Base-by-base conservation (phyloP, 2,888 invertebrate species). In the Agelastica alni region DNA sequence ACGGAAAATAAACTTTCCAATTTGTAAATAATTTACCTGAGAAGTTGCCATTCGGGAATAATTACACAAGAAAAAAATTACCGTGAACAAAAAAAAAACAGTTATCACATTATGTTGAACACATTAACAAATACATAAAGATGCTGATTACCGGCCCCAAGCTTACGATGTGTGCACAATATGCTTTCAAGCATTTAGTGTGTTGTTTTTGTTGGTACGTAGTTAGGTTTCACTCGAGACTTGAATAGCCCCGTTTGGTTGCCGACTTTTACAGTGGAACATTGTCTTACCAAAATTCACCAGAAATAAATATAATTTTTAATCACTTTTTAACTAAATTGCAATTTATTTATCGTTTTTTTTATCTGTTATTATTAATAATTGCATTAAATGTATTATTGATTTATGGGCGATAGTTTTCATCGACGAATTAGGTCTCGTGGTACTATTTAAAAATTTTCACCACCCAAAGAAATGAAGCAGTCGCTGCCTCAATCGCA, bases 151-250 rank as follows among this genome's bases (percentile, higher is more conserved):
- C 51, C 53, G 51, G 41, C 49, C 49, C 51, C 53, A 58, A 48
- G 58, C 54, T 53, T 51, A 54, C 46, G 49, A 46, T 54, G 60
- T 60, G 60, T 58, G 53, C 52, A 58, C n/a, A n/a, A n/a, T n/a
- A 60, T 56, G 60, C 60, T 47, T 46, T 45, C 52, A 51, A 60
- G 58, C 60, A 60, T 56, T 53, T 56, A 41, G 48, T 52, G 60
- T 60, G 56, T 58, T 46, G 32, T 44, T 37, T 45, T 52, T 34
- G 28, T 28, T 51, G 16, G 28, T 28, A 12, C 18, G 9, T 1
- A 3, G 14, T 30, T 28, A 61, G 65, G 65, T 68, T 70, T 70
- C 71, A 70, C 32, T 42, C 30, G 17, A 45, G 13, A 22, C 31
- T 43, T 36, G 6, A 7, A 43, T n/a, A 43, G 43, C 3, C 18